phyloP scores from a whole-genome alignment of 2,797 vertebrate genomes.

The Pseudochromis fuscus region DNA sequence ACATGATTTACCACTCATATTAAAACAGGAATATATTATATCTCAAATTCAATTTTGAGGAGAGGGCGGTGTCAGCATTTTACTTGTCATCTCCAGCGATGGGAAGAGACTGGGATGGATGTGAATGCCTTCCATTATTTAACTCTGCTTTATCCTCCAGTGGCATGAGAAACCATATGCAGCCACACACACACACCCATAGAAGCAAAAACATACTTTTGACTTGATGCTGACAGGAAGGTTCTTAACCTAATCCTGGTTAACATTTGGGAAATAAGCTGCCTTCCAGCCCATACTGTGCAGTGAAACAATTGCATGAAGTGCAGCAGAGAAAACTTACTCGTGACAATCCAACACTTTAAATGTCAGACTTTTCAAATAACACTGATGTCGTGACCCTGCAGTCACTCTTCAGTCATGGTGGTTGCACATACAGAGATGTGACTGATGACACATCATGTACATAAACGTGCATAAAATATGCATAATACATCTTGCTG shows the following conservation, averaged over 20 bases:
- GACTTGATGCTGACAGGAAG: conserved; percentile 36
- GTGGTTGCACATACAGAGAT: conserved; percentile 1
- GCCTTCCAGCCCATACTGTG: conserved; percentile 32
- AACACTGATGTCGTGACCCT: conserved; percentile 3
- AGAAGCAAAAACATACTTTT: conserved; percentile 44
- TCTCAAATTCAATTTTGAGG: conserved; percentile 77
- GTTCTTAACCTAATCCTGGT: conserved; percentile 63
- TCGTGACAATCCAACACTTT: conserved; percentile 25
- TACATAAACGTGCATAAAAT: not conserved
- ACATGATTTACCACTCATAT: conserved; percentile 77
- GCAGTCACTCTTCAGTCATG: conserved; percentile 1
- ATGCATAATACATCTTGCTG: not conserved
- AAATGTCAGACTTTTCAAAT: conserved; percentile 40
- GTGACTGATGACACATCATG: conserved; percentile 1
- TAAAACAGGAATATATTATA: conserved; percentile 78
- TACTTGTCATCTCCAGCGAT: conserved; percentile 66
- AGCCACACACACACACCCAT: conserved; percentile 30
- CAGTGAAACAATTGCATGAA: conserved; percentile 46
- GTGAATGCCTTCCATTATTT: conserved; percentile 63
- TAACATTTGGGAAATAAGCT: conserved; percentile 72
- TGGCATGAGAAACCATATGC: conserved; percentile 33
- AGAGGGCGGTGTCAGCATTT: conserved; percentile 71
- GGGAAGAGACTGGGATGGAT: conserved; percentile 68
- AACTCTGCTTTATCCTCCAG: conserved; percentile 55
- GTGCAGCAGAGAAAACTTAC: conserved; percentile 30